Evolutionary conservation across 2,797 vertebrate genomes (phyloP), one percentile per base, ranked within the genome.

Genomic region (Hypotaenidia okinawae): DNA sequence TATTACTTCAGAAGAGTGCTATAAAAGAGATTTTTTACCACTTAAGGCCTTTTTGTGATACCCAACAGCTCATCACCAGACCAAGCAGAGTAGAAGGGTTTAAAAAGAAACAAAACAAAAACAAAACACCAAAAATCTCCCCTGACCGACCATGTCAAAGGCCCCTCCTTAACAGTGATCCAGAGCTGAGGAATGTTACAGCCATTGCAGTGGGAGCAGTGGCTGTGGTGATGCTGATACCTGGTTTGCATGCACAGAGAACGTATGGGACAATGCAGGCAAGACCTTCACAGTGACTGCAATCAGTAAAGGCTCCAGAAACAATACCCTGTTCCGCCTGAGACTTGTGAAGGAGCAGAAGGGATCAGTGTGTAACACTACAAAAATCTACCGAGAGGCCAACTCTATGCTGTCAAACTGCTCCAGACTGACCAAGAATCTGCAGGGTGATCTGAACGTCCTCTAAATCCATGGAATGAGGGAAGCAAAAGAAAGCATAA

Each of bases 251-350:
- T 59, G 67, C 49, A 27, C 17, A 27, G 1, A 1, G 33, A 67
- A 89, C 52, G 27, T 61, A 62, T 2, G 75, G 55, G 68, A 58
- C 82, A 89, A 79, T 78, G 73, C 63, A 62, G 81, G 57, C 58
- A 90, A 55, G 75, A 87, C 64, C 39, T 49, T 93, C 92, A 94
- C 86, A 96, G 92, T 94, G 91, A 92, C 37, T 90, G 80, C 89
- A 66, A 66, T 63, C 43, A 81, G 61, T 54, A 70, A 21, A 82
- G 81, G 72, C 84, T 87, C 84, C 75, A 58, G 32, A 89, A 95
- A 68, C 62, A 54, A 92, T 89, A 96, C 93, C 85, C 91, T 94
- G 83, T 87, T 94, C 68, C 45, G 35, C 83, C 43, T 89, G 52
- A 78, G 15, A 76, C 23, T 37, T 82, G 47, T 70, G 63, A 78